Base-by-base conservation (phyloP, 1,140 invertebrate genomes). In the Drosophila nigrodunni region DNA sequence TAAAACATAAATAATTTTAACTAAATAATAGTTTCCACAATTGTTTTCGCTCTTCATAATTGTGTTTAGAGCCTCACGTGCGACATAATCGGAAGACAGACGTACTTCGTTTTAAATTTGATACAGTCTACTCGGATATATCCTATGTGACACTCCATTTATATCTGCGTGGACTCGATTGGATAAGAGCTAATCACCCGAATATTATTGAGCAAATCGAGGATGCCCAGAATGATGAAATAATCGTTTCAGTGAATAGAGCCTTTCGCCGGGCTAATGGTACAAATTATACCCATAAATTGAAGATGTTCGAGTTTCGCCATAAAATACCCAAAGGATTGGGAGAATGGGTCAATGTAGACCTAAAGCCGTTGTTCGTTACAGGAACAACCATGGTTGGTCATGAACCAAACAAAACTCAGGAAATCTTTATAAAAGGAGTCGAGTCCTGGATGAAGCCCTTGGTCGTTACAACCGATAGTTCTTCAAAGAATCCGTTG, bases 391-490 rank as follows among this genome's bases (percentile, higher is more conserved):
- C 50, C 41, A 97, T 96, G 5, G 3, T 18, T 25, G 41, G 50
- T 37, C 95, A 95, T 96, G 90, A 95, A 79, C 95, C 95, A 1
- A 93, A 95, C 47, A 95, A 95, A 61, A 96, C 96, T 79, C 94
- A 96, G 58, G 96, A 96, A 6, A 94, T 97, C 62, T 94, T 96
- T 1, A 93, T 97, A 35, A 96, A 95, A 92, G 95, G 95, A 60
- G 93, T 93, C 39, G 94, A 94, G 79, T 81, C 82, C 92, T 94
- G 93, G 93, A 94, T 93, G 93, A 92, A 81, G 82, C 92, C 82
- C 8, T 72, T 92, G 65, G 70, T 92, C 25, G 80, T 82, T 25
- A 85, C 81, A 9, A 80, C 78, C 8, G 88, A 85, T 21, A 72
- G 54, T 21, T 57, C 68, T 47, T 57, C 76, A 15, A 80, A 82